Percentiles rank a stretch among this genome's conserved stretches.
Evolutionary conservation across 2,113 vertebrate genomes (phyloP).

Genomic region (Ctenodactylus gundi): DNA sequence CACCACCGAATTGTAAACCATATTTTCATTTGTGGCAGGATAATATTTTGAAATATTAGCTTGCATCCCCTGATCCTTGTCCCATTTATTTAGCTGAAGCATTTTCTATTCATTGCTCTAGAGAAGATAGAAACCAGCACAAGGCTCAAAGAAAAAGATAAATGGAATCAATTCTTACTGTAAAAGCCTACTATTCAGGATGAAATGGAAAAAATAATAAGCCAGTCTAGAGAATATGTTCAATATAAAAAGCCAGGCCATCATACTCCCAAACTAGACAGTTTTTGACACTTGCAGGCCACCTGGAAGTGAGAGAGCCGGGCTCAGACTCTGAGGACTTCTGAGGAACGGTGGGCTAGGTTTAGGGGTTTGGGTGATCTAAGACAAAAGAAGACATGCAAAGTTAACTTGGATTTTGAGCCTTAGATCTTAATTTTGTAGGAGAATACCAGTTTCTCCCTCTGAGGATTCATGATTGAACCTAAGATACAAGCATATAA

Average conservation of each 20-base stretch:
- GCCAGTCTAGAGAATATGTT: background rate
- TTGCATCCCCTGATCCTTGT: background rate
- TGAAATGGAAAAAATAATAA: constrained; percentile 9
- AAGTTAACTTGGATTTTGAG: too few relatives aligned
- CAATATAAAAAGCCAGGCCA: background rate
- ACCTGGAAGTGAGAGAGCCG: background rate
- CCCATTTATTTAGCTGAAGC: constrained; percentile 24
- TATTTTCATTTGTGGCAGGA: constrained; percentile 11
- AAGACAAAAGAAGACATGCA: background rate
- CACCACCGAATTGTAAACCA: background rate
- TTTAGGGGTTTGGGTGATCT: background rate
- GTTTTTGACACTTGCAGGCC: background rate
- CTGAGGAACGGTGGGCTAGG: background rate
- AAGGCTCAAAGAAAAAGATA: constrained; percentile 24
- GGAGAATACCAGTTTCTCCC: too few relatives aligned
- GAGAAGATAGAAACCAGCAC: constrained; percentile 11
- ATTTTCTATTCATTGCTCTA: constrained; percentile 35
- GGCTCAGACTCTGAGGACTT: background rate
- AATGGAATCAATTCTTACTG: constrained; percentile 31
- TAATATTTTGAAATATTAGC: constrained; percentile 51
- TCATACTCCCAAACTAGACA: background rate
- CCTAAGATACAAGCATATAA: background rate
- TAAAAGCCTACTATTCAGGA: background rate
- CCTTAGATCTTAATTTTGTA: too few relatives aligned
- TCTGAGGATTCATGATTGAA: background rate